These are phyloP conservation scores for Emydura subglobosa DNA, from an alignment of 2,113 vertebrate genomes.

Conservation along the genomic window DNA sequence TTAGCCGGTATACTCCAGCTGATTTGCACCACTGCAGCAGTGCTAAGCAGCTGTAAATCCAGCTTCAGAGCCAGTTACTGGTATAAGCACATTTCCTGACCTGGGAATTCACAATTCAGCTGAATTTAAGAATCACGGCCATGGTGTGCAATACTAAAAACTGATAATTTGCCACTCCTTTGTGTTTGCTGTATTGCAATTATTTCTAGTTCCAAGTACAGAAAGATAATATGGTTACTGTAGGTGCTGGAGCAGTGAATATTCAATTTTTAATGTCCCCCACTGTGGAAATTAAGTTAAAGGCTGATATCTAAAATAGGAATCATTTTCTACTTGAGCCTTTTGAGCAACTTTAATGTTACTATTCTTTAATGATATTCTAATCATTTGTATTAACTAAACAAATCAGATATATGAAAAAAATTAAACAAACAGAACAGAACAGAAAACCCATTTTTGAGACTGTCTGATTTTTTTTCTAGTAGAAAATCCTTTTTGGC, in stretches of 20 bases:
- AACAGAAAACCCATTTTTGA: conserved; percentile 30
- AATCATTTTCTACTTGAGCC: not conserved
- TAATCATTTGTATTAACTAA: not conserved
- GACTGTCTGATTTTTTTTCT: conserved; percentile 40
- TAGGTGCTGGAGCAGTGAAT: not conserved
- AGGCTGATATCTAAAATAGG: accelerated
- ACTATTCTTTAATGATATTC: not conserved
- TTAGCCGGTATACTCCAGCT: not conserved
- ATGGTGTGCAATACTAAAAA: not conserved
- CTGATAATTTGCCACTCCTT: accelerated
- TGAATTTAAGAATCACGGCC: not conserved
- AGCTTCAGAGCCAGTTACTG: not conserved
- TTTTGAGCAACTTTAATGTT: not conserved
- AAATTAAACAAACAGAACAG: not conserved
- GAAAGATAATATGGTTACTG: not conserved
- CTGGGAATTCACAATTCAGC: not conserved
- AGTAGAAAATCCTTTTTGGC: conserved; percentile 70
- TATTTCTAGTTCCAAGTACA: not conserved
- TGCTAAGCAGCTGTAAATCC: not conserved
- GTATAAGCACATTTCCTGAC: not conserved
- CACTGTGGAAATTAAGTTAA: not conserved
- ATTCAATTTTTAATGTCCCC: not conserved
- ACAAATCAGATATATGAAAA: not conserved
- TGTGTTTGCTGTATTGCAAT: not conserved
- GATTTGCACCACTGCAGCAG: not conserved